Conservation (phyloP, 2,797 vertebrate genomes). For the Pseudochirops corinnae region DNA sequence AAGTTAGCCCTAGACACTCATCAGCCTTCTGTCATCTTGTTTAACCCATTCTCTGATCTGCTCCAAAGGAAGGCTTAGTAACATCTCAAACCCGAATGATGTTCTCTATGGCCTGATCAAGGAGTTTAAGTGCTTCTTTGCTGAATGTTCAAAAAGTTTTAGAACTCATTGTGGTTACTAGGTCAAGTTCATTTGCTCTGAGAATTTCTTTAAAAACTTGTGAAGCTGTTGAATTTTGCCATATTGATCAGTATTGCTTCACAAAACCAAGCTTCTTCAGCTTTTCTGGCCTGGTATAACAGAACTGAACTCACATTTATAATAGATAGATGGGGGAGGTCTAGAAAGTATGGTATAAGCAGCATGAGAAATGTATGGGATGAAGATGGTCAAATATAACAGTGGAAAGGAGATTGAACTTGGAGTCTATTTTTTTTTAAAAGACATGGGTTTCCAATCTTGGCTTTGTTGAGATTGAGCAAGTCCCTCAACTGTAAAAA, state of each 20-base stretch:
- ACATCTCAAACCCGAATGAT: slow-evolving; percentile 52
- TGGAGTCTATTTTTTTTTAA: not conserved
- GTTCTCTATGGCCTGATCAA: slow-evolving; percentile 45
- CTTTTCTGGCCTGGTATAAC: not conserved
- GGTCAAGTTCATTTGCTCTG: not conserved
- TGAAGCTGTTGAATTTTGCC: not conserved
- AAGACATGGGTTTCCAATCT: not conserved
- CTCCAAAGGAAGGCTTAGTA: slow-evolving; percentile 24
- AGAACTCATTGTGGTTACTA: not conserved
- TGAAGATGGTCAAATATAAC: not conserved
- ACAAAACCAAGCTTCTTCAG: not conserved
- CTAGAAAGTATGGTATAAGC: not conserved
- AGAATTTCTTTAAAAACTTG: slow-evolving; percentile 15
- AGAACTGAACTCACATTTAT: not conserved
- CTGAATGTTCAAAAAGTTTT: slow-evolving; percentile 51
- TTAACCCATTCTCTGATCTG: slow-evolving; percentile 58
- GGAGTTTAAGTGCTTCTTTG: slow-evolving; percentile 35
- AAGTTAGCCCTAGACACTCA: slow-evolving; percentile 74
- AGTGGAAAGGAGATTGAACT: not conserved
- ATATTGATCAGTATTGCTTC: not conserved
- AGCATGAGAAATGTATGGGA: not conserved
- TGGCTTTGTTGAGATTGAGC: not conserved
- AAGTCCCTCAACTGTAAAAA: not conserved
- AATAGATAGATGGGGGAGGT: not conserved
- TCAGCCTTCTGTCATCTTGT: slow-evolving; percentile 65